Evolutionary conservation across 2,113 vertebrate genomes (phyloP).

Genomic region (Ochotona curzoniae): DNA sequence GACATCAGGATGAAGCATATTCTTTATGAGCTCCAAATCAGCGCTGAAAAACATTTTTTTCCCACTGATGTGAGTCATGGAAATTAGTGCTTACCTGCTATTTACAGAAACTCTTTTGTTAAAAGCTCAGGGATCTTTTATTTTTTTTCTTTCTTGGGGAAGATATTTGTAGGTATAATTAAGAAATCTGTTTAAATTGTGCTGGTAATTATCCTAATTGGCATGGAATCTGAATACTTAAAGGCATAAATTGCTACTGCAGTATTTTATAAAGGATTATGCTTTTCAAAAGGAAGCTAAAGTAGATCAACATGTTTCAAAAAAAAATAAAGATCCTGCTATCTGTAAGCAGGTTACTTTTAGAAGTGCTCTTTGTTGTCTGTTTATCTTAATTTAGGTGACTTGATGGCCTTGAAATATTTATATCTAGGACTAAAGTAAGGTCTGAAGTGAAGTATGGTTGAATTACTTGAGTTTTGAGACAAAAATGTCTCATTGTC

Average conservation of each 20-base stretch:
- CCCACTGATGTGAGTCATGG: background rate
- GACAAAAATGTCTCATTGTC: background rate
- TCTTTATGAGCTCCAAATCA: constrained; percentile 34
- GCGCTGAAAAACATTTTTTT: background rate
- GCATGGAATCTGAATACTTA: constrained; percentile 50
- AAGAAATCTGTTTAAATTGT: constrained; percentile 66
- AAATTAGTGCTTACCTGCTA: constrained; percentile 54
- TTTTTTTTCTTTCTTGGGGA: constrained; percentile 57
- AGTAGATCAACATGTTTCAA: constrained; percentile 69
- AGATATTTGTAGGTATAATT: constrained; percentile 62
- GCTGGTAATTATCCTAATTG: constrained; percentile 56
- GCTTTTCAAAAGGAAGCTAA: constrained; percentile 58
- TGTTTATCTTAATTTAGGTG: constrained; percentile 68
- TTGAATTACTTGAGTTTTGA: constrained; percentile 51
- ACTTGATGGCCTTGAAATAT: constrained; percentile 37
- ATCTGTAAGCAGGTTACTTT: constrained; percentile 63
- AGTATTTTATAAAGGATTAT: constrained; percentile 51
- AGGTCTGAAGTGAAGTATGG: background rate
- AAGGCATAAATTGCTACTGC: background rate
- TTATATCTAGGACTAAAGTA: constrained; percentile 61
- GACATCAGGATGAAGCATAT: background rate
- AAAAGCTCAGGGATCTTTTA: constrained; percentile 56
- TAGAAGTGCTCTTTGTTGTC: constrained; percentile 27
- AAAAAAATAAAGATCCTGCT: constrained; percentile 58
- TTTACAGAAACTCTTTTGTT: constrained; percentile 63